Evolutionary conservation across 35 echinoderm and acorn worm genomes (phyloP), one percentile per base, ranked within the genome.

Genomic region (Lytechinus pictus): DNA sequence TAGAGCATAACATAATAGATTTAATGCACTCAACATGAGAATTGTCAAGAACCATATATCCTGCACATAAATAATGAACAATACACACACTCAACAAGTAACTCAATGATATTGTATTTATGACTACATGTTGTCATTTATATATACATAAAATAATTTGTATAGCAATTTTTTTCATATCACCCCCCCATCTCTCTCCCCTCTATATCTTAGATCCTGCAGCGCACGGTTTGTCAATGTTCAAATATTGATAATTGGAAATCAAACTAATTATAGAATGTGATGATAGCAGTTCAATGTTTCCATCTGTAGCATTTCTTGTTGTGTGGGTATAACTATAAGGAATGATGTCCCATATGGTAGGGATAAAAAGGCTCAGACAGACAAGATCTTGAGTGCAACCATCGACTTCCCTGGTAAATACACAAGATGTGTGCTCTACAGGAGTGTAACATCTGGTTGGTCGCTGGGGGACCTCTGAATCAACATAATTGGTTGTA

Each of bases 401-500:
- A 79, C 19, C 19, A 79, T 79, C 13, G 19, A 79, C 66, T 79
- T 24, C 66, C 66, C 66, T 79, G 66, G 66, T 24, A 79, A 79
- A 79, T 79, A 79, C 66, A 79, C 66, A 79, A 79, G 19, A 79
- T 79, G 66, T 79, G 19, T 79, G 66, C 66, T 79, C 4, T 79
- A 79, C 66, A 79, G 19, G 66, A 16, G 9, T 79, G 66, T 79
- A 79, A 8, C 16, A 19, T 24, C 66, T 79, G 16, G 19, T 79
- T 8, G 21, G 19, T 24, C n/a, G 66, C 21, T 79, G 66, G 19
- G 16, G 4, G 66, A 79, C 66, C 66, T 79, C 66, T 79, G 19
- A 79, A 79, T 79, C 66, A 79, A 79, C 66, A 79, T 79, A 79
- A 79, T 79, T 79, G 66, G 66, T 79, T 24, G 66, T 79, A 79